Percentiles rank a stretch among this genome's conserved stretches.
Evolutionary conservation across 2,888 invertebrate genomes (phyloP).

Genomic region (Eupithecia subfuscata): DNA sequence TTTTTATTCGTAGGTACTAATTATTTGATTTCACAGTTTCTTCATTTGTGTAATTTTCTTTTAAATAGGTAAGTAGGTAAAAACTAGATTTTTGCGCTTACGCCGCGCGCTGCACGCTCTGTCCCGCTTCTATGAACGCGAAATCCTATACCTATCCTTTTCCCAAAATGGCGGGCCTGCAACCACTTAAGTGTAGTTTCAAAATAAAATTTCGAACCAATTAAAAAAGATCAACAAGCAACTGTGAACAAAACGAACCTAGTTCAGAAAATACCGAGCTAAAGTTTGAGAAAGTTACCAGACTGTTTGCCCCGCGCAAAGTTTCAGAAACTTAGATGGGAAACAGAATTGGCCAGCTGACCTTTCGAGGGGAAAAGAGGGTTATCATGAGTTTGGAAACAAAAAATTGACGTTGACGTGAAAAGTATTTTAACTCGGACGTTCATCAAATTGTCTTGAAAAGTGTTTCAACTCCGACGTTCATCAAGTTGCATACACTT

Average conservation of each 20-base stretch:
- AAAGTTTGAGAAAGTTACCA: constrained; percentile 26
- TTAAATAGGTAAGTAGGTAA: too few species aligned
- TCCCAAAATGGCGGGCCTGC: too few species aligned
- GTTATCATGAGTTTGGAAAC: constrained; percentile 3
- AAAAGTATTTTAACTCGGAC: neutral
- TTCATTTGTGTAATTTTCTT: too few species aligned
- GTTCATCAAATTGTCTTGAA: neutral
- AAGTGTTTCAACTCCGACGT: neutral
- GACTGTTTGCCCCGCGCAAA: constrained; percentile 31
- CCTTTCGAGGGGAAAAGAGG: constrained; percentile 16
- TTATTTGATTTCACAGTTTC: too few species aligned
- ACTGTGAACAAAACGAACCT: neutral
- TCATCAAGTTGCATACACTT: too few species aligned
- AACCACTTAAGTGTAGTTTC: too few species aligned
- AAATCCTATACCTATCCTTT: too few species aligned
- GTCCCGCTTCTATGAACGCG: too few species aligned
- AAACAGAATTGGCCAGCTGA: constrained; percentile 19
- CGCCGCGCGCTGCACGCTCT: too few species aligned
- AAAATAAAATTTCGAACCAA: neutral
- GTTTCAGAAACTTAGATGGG: constrained; percentile 31
- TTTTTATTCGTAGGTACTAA: too few species aligned
- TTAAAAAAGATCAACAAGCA: constrained; percentile 2
- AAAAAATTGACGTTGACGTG: neutral
- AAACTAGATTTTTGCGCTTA: too few species aligned
- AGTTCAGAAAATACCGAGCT: constrained; percentile 5